These are phyloP conservation scores for Clostera curtula DNA, from an alignment of 2,888 invertebrate species.

Conservation along the genomic window DNA sequence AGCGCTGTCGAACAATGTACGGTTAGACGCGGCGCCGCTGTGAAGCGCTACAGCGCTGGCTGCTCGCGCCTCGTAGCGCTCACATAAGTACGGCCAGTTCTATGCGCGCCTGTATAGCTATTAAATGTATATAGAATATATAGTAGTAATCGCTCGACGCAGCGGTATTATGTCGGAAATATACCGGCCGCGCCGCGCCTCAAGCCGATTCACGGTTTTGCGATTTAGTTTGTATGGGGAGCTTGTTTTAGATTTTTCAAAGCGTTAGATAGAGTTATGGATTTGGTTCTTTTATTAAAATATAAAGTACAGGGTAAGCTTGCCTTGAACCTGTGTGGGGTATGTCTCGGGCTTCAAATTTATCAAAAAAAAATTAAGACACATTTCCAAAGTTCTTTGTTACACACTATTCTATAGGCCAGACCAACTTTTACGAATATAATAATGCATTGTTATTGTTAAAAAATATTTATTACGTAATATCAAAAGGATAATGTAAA, in stretches of 20 bases:
- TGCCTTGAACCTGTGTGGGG: conserved; percentile 59
- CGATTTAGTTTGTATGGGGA: conserved; percentile 73
- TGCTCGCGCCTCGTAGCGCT: conserved; percentile 55
- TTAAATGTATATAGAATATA: conserved; percentile 76
- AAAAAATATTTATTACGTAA: too few species aligned
- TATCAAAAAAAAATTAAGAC: conserved; percentile 25
- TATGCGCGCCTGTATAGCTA: conserved; percentile 76
- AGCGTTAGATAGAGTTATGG: conserved; percentile 53
- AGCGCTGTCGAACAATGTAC: conserved; percentile 42
- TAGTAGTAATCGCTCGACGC: conserved; percentile 76
- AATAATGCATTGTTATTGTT: too few species aligned
- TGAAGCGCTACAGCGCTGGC: conserved; percentile 56
- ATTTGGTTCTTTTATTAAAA: conserved; percentile 61
- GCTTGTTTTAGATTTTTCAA: conserved; percentile 65
- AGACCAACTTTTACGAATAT: too few species aligned
- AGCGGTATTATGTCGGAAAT: conserved; percentile 76
- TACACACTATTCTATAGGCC: too few species aligned
- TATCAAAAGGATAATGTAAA: too few species aligned
- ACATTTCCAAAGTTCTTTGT: too few species aligned
- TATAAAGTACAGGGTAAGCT: conserved; percentile 57
- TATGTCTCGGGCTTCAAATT: conserved; percentile 35
- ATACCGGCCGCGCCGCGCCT: conserved; percentile 70
- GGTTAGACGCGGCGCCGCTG: conserved; percentile 34
- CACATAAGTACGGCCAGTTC: conserved; percentile 76
- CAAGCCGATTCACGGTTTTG: conserved; percentile 63